A percentile compares a stretch with the other conserved stretches of the same genome.
These are phyloP conservation scores for Microcebus griseorufus DNA, from an alignment of 2,113 vertebrate genomes.

Conservation along the genomic window DNA sequence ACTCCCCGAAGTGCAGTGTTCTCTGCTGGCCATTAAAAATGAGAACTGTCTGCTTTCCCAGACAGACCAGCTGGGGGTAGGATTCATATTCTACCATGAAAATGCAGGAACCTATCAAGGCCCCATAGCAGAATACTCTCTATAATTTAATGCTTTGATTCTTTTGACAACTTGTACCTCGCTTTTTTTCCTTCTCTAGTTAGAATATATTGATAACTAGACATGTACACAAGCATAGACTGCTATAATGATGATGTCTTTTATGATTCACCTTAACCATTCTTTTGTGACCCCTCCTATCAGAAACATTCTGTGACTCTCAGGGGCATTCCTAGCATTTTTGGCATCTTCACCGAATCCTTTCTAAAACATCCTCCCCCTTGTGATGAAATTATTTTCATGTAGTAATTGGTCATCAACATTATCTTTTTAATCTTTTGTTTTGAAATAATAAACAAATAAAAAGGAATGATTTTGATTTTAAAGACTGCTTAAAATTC, in stretches of 20 bases:
- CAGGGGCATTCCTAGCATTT: neutral
- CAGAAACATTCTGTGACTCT: neutral
- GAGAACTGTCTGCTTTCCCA: conserved; percentile 3
- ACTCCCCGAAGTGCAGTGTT: neutral
- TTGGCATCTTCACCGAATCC: neutral
- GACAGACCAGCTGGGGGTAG: neutral
- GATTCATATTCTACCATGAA: neutral
- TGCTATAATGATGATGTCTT: neutral
- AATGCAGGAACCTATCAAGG: neutral
- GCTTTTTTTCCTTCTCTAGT: neutral
- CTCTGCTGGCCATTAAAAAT: conserved; percentile 4
- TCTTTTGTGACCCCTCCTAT: neutral
- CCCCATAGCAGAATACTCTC: neutral
- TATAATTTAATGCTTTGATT: neutral
- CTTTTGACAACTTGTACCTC: neutral
- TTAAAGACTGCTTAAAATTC: neutral
- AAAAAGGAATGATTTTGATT: neutral
- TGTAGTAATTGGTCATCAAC: neutral
- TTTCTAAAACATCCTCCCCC: neutral
- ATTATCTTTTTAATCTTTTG: neutral
- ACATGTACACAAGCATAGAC: neutral
- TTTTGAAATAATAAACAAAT: conserved; percentile 3
- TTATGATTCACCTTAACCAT: conserved; percentile 4
- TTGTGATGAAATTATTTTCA: conserved; percentile 16
- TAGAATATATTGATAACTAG: neutral